Conservation (phyloP, 2,888 invertebrate genomes). For the Kuschelorhynchus macadamiae region DNA sequence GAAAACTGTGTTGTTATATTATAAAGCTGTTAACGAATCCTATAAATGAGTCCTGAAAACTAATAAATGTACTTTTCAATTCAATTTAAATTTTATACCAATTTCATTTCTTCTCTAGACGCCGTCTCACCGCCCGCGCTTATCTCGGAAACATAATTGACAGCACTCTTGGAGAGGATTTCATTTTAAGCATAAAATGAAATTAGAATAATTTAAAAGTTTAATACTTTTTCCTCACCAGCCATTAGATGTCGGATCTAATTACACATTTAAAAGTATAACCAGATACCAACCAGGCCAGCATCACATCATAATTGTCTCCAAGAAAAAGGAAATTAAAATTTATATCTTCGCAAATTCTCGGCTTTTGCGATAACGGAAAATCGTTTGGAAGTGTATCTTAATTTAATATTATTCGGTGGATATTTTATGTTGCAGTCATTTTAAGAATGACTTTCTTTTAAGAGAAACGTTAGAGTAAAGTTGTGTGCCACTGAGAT, state of each 20-base stretch:
- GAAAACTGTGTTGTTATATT: too few relatives aligned
- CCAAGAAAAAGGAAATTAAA: slow-evolving; percentile 65
- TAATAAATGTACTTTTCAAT: background rate
- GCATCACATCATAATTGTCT: slow-evolving; percentile 61
- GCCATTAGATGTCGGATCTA: slow-evolving; percentile 48
- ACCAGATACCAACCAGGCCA: slow-evolving; percentile 52
- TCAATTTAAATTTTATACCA: background rate
- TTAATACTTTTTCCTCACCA: slow-evolving; percentile 45
- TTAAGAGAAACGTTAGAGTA: too few relatives aligned
- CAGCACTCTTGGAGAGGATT: slow-evolving; percentile 23
- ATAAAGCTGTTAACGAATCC: too few relatives aligned
- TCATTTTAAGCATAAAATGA: slow-evolving; percentile 27
- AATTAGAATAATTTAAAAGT: slow-evolving; percentile 46
- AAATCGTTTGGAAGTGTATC: slow-evolving; percentile 54
- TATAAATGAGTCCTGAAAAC: too few relatives aligned
- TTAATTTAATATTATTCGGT: slow-evolving; percentile 61
- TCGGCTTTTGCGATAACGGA: slow-evolving; percentile 53
- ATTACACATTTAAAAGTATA: slow-evolving; percentile 55
- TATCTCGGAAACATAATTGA: slow-evolving; percentile 28
- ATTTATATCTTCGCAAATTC: slow-evolving; percentile 67
- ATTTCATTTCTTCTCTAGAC: background rate
- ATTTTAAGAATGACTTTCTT: too few relatives aligned
- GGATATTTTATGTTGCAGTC: slow-evolving; percentile 29
- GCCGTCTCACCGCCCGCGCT: background rate
- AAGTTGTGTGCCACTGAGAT: too few relatives aligned